Conservation (phyloP, 53 echinoderm and acorn worm species). For the Actinopyga echinites region DNA sequence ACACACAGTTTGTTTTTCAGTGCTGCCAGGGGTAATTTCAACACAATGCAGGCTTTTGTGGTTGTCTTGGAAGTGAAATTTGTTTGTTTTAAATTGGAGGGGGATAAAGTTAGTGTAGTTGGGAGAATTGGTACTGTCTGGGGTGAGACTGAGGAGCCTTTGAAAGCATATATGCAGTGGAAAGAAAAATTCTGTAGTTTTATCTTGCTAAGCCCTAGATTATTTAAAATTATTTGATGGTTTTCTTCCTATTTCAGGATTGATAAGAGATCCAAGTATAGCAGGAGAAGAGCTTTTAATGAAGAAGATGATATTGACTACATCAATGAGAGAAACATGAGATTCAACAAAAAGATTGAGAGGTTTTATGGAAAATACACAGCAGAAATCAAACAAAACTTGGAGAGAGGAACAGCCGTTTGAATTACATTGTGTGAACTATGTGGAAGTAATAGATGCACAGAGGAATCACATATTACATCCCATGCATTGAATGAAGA, state of each 20-base stretch:
- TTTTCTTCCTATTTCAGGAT: slow-evolving; percentile 55
- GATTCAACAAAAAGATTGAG: slow-evolving; percentile 96
- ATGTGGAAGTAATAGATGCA: neutral
- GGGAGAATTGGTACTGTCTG: too few species aligned
- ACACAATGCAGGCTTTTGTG: too few species aligned
- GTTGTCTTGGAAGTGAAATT: too few species aligned
- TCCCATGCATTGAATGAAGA: neutral
- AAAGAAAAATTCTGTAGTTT: too few species aligned
- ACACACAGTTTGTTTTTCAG: too few species aligned
- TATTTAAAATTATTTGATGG: too few species aligned
- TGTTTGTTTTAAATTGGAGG: too few species aligned
- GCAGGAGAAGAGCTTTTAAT: slow-evolving; percentile 90
- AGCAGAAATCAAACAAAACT: slow-evolving; percentile 93
- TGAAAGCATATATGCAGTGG: too few species aligned
- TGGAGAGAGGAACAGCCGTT: slow-evolving; percentile 96
- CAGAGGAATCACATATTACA: neutral
- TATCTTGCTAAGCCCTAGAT: too few species aligned
- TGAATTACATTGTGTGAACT: slow-evolving; percentile 12
- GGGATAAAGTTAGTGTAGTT: too few species aligned
- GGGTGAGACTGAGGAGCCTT: too few species aligned
- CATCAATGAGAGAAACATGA: slow-evolving; percentile 98
- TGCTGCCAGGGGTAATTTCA: too few species aligned
- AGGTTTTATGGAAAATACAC: slow-evolving; percentile 99
- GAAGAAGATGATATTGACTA: slow-evolving; percentile 98
- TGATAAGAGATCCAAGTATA: slow-evolving; percentile 83